phyloP scores from a whole-genome alignment of 2,888 invertebrate species.

The Melanotus villosus region DNA sequence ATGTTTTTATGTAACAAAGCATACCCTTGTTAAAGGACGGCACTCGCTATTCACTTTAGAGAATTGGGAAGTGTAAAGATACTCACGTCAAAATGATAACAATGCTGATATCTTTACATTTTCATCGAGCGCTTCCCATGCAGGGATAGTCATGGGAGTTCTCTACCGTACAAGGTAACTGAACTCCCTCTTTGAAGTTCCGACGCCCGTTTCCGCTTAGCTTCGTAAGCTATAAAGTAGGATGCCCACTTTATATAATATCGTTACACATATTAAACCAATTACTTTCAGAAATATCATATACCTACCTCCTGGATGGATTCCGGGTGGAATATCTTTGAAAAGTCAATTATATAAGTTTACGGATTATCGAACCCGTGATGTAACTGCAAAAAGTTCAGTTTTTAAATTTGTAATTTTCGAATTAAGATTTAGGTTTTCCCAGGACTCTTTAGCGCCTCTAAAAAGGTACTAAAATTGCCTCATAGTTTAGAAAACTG shows the following conservation, averaged over 20 bases:
- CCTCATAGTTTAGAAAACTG: too few species aligned
- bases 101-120: constrained; percentile 24
- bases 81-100: constrained; percentile 28
- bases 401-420: too few species aligned
- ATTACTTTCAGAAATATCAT: neutral
- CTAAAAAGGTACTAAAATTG: too few species aligned
- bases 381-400: too few species aligned
- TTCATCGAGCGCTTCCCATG: constrained; percentile 25
- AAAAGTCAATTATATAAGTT: too few species aligned
- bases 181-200: constrained; percentile 29
- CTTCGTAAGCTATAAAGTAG: constrained; percentile 9
- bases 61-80: constrained; percentile 28
- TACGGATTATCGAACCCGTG: too few species aligned
- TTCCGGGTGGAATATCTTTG: too few species aligned
- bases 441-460: too few species aligned
- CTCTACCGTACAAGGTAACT: constrained; percentile 15
- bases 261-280: neutral
- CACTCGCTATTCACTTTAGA: constrained; percentile 20
- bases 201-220: constrained; percentile 24
- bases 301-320: too few species aligned
- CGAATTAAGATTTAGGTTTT: too few species aligned
- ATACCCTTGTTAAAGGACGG: constrained; percentile 2
- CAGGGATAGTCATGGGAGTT: constrained; percentile 24
- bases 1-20: constrained; percentile 12
- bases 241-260: constrained; percentile 15